phyloP scores from a whole-genome alignment of 2,888 invertebrate genomes.

The Cephus rjabovi region DNA sequence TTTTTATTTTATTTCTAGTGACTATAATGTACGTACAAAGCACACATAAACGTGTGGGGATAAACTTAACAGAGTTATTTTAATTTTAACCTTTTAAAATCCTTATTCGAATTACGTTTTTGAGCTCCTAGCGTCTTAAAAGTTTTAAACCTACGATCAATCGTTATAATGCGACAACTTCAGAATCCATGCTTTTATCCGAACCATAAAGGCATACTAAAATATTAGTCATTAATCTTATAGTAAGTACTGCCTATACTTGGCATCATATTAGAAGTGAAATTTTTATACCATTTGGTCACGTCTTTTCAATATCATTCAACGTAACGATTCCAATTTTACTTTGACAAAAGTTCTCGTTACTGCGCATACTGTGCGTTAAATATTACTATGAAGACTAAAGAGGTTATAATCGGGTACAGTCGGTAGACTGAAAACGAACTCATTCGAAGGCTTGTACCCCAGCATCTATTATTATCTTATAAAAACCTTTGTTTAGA shows the following conservation, averaged over 20 bases:
- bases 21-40: slow-evolving; percentile 29
- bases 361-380: not conserved
- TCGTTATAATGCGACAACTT: too few relatives aligned
- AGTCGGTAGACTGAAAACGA: not conserved
- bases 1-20: slow-evolving; percentile 38
- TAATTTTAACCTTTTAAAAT: not conserved
- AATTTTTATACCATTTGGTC: not conserved
- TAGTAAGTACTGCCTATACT: not conserved
- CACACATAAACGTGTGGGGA: slow-evolving; percentile 1
- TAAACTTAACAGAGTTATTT: not conserved
- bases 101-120: not conserved
- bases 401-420: not conserved
- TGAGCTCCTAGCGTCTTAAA: too few relatives aligned
- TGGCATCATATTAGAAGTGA: not conserved
- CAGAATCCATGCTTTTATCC: not conserved
- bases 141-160: too few relatives aligned
- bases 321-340: not conserved
- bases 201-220: not conserved
- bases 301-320: not conserved
- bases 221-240: not conserved
- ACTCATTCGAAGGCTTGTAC: not conserved
- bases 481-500: not conserved
- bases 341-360: not conserved
- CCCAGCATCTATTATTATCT: not conserved
- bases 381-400: not conserved